Conservation (phyloP, 2,113 vertebrate genomes). For the Micronycteris hirsuta region DNA sequence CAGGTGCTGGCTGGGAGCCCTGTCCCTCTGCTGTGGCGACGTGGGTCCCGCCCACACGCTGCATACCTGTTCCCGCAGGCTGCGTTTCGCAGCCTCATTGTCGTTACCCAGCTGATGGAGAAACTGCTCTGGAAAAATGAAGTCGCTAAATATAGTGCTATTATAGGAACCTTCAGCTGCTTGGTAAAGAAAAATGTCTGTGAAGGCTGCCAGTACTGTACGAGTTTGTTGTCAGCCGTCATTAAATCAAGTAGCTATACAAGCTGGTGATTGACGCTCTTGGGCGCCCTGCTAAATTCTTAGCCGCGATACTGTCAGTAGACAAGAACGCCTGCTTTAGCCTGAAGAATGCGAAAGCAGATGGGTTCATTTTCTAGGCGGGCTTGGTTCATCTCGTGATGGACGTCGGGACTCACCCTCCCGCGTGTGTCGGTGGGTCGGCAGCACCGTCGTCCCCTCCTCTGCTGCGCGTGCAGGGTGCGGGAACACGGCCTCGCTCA, state of each 20-base stretch:
- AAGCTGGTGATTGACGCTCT: neutral
- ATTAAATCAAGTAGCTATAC: neutral
- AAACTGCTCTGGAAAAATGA: neutral
- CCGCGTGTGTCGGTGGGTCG: neutral
- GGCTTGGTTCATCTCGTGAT: neutral
- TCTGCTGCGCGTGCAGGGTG: accelerated
- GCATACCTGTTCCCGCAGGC: neutral
- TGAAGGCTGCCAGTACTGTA: neutral
- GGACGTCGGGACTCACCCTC: neutral
- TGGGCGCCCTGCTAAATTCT: neutral
- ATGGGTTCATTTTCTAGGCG: neutral
- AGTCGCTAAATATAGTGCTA: neutral
- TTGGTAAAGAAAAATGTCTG: neutral
- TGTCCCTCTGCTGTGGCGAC: neutral
- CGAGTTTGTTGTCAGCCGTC: neutral
- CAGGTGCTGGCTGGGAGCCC: neutral
- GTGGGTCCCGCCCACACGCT: neutral
- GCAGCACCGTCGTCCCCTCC: accelerated
- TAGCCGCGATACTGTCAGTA: neutral
- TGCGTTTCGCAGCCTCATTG: neutral
- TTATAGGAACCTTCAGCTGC: neutral
- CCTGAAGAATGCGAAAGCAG: neutral
- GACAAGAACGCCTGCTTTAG: neutral
- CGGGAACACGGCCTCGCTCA: accelerated
- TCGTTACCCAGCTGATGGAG: neutral